Conservation (phyloP, 2,888 invertebrate species). For the Axea sp. region DNA sequence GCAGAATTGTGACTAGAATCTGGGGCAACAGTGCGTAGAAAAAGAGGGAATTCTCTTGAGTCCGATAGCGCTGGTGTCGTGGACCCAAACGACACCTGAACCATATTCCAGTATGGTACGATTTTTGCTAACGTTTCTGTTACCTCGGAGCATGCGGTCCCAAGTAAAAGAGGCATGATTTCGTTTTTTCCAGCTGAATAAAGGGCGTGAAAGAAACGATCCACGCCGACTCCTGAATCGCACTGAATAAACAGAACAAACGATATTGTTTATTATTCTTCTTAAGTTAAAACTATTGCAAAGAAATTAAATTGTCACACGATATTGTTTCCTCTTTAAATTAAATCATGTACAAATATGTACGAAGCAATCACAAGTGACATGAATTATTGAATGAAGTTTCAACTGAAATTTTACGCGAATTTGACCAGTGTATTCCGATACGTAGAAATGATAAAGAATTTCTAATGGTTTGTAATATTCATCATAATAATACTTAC, state of each 20-base stretch:
- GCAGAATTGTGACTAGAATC: constrained; percentile 95
- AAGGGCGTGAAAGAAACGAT: constrained; percentile 94
- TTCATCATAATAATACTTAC: no score
- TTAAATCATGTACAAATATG: no score
- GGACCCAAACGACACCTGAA: constrained; percentile 95
- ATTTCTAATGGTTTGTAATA: no score
- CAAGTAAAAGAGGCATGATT: constrained; percentile 89
- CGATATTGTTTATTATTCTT: no score
- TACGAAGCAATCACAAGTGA: no score
- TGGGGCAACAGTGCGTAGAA: constrained; percentile 93
- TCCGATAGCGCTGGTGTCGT: constrained; percentile 94
- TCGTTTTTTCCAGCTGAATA: constrained; percentile 87
- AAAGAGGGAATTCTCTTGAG: constrained; percentile 92
- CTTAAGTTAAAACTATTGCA: no score
- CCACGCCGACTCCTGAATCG: constrained; percentile 94
- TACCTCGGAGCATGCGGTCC: constrained; percentile 94
- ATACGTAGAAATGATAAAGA: no score
- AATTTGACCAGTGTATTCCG: no score
- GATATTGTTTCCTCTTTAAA: no score
- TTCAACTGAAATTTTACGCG: no score
- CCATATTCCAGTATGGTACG: constrained; percentile 95
- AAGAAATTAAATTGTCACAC: no score
- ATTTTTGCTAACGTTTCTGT: constrained; percentile 95
- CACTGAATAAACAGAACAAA: constrained; percentile 83
- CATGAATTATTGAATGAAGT: no score